Base-by-base conservation (phyloP, 2,888 invertebrate species). In the Azorinus chamasolen region DNA sequence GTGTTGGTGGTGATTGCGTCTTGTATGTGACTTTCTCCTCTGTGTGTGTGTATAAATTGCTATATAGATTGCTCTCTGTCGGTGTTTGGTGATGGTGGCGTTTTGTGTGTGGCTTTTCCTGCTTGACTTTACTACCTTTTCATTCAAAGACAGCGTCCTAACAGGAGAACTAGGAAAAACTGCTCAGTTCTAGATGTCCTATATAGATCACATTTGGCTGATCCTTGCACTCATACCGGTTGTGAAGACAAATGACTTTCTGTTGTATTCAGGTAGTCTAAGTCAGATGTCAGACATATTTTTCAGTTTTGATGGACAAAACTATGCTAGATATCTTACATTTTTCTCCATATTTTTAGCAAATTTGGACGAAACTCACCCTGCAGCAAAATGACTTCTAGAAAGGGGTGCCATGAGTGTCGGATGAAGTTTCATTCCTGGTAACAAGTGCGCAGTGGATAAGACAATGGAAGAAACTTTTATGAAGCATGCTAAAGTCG, bases 401-500 rank as follows among this genome's bases (percentile, higher is more conserved):
- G 24, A 72, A 25, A 25, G 59, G 39, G 84, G 80, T 10, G 83
- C 70, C 6, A 75, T 85, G 1, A 80, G 78, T 53, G 84, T 83
- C n/a, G 79, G 79, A 0, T 53, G 83, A 25, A 84, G 80, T 5
- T 77, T 81, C 18, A 73, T 74, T 20, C 83, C 83, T 43, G 85
- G 81, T n/a, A 75, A 71, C 65, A 22, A 70, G 1, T 83, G 77
- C 59, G 72, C 72, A 4, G 78, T 84, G 5, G 80, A 82, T 46
- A 80, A 83, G 51, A 81, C 76, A 6, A n/a, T n/a, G n/a, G n/a
- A n/a, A n/a, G n/a, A n/a, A n/a, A n/a, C n/a, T n/a, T n/a, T n/a
- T n/a, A n/a, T n/a, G n/a, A n/a, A n/a, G n/a, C n/a, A n/a, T n/a
- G n/a, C n/a, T n/a, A n/a, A n/a, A n/a, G n/a, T 71, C 79, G 58